Conservation (phyloP, 2,888 invertebrate genomes). For the Scrobipalpa atriplicella region DNA sequence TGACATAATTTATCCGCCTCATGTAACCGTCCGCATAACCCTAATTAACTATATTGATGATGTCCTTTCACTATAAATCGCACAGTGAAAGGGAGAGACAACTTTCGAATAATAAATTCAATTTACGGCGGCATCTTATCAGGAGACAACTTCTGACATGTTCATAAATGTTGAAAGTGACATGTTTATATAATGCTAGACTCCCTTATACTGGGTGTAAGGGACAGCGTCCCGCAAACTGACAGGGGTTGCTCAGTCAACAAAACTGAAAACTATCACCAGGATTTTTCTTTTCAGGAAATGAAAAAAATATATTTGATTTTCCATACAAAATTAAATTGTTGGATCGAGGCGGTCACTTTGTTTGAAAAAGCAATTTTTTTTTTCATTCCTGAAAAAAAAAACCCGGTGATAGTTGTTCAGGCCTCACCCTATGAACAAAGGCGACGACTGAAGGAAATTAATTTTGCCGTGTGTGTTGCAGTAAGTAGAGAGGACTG, state of each 20-base stretch:
- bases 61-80: neutral
- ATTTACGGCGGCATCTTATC: neutral
- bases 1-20: neutral
- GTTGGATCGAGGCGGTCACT: too few species aligned
- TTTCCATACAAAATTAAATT: too few species aligned
- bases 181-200: too few species aligned
- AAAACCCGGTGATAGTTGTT: too few species aligned
- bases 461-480: neutral
- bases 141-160: neutral
- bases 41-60: constrained; percentile 1
- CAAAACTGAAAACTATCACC: too few species aligned
- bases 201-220: too few species aligned
- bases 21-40: neutral
- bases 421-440: neutral
- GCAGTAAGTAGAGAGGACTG: neutral
- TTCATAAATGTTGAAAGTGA: neutral
- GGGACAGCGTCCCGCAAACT: too few species aligned
- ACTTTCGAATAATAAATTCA: neutral
- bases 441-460: constrained; percentile 1
- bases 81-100: neutral
- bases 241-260: too few species aligned
- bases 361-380: too few species aligned
- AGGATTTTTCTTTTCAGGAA: too few species aligned
- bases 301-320: too few species aligned
- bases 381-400: too few species aligned